Conservation (phyloP, 1,140 invertebrate genomes). For the Thrips palmi region DNA sequence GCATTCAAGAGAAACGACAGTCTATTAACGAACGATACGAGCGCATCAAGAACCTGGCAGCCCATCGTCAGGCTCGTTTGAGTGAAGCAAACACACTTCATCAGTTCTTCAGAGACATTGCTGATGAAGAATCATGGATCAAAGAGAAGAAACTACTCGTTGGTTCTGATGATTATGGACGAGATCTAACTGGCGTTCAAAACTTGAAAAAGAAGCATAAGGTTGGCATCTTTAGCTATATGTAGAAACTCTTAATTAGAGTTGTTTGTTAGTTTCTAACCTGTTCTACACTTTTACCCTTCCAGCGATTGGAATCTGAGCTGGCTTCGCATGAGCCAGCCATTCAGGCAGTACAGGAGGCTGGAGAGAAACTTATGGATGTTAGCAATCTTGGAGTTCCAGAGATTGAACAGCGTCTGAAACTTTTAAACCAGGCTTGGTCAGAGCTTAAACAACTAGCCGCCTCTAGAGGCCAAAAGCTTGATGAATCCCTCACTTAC, state of each 20-base stretch:
- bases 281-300: no score
- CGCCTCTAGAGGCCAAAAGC: constrained; percentile 69
- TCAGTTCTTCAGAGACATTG: constrained; percentile 98
- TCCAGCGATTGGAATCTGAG: constrained; percentile 86
- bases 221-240: no score
- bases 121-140: constrained; percentile 99
- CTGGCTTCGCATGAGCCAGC: constrained; percentile 90
- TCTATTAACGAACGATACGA: constrained; percentile 91
- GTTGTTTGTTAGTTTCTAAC: no score
- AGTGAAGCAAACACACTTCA: constrained; percentile 94
- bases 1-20: constrained; percentile 80
- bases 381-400: constrained; percentile 91
- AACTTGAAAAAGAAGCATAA: constrained; percentile 98
- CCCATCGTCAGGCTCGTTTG: constrained; percentile 72
- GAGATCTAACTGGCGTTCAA: constrained; percentile 93
- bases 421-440: constrained; percentile 76
- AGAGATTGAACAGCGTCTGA: constrained; percentile 76
- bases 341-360: constrained; percentile 92
- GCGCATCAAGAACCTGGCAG: constrained; percentile 80
- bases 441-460: constrained; percentile 77
- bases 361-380: constrained; percentile 90
- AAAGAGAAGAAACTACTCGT: constrained; percentile 98
- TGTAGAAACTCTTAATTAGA: no score
- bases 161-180: constrained; percentile 93
- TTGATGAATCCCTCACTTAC: constrained; percentile 87